Conservation (phyloP, 2,888 invertebrate species). For the Noctua fimbriata region DNA sequence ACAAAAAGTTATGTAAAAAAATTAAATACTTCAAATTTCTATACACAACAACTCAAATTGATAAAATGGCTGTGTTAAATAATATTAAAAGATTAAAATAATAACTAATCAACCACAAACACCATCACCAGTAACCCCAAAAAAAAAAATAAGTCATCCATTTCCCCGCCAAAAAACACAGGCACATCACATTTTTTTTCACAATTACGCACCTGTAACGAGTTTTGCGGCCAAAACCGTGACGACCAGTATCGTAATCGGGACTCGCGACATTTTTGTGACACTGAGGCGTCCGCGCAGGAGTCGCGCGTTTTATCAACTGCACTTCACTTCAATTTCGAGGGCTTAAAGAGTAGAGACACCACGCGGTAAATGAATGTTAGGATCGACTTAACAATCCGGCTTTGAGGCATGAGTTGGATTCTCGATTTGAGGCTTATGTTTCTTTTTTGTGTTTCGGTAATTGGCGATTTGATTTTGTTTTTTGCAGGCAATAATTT, state of each 20-base stretch:
- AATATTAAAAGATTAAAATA: background rate
- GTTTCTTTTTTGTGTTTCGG: background rate
- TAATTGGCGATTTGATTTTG: background rate
- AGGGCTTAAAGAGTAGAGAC: constrained; percentile 55
- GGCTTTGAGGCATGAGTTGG: constrained; percentile 1
- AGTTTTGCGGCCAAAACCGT: constrained; percentile 59
- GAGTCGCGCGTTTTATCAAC: constrained; percentile 74
- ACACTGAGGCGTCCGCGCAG: constrained; percentile 71
- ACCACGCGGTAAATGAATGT: constrained; percentile 56
- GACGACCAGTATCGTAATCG: constrained; percentile 68
- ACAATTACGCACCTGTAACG: constrained; percentile 73
- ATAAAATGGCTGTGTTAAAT: background rate
- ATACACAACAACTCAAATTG: background rate
- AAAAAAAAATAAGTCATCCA: background rate
- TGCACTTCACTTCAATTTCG: constrained; percentile 66
- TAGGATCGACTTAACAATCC: constrained; percentile 22
- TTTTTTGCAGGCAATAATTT: background rate
- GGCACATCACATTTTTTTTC: constrained; percentile 49
- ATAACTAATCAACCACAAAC: background rate
- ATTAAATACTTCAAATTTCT: background rate
- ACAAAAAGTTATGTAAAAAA: background rate
- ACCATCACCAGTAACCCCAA: background rate
- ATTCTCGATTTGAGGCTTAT: background rate
- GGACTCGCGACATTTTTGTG: constrained; percentile 75
- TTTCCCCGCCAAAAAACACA: constrained; percentile 22